phyloP scores from a whole-genome alignment of 1,140 invertebrate genomes.

The Tetragonula clypearis region DNA sequence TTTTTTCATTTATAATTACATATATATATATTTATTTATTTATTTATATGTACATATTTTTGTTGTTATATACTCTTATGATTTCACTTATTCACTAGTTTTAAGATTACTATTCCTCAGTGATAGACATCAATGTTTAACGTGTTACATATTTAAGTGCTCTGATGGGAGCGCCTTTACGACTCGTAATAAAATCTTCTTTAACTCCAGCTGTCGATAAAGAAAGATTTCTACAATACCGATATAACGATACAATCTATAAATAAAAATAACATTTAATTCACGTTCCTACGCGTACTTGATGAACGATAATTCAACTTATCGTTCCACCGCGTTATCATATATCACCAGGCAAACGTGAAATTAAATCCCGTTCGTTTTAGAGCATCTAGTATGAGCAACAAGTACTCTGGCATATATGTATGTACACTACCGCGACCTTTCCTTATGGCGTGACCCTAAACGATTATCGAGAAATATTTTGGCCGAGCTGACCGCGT shows the following conservation, averaged over 20 bases:
- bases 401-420: slow-evolving; percentile 17
- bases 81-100: no score
- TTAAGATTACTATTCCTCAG: not conserved
- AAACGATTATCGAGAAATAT: not conserved
- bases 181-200: not conserved
- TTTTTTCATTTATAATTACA: no score
- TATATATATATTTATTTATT: no score
- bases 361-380: not conserved
- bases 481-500: not conserved
- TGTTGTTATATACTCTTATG: no score
- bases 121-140: not conserved
- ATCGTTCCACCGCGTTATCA: fast-evolving
- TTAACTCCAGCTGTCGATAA: not conserved
- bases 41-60: no score
- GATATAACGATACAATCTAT: not conserved
- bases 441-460: not conserved
- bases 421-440: not conserved
- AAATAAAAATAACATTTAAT: slow-evolving; percentile 5
- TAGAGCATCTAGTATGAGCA: not conserved
- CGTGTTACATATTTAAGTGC: not conserved
- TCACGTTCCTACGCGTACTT: fast-evolving
- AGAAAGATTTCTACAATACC: not conserved
- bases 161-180: not conserved
- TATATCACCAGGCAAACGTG: fast-evolving
- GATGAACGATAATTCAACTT: no score